Evolutionary conservation across 2,797 vertebrate species (phyloP).

Genomic region (Leucoraja ocellata): DNA sequence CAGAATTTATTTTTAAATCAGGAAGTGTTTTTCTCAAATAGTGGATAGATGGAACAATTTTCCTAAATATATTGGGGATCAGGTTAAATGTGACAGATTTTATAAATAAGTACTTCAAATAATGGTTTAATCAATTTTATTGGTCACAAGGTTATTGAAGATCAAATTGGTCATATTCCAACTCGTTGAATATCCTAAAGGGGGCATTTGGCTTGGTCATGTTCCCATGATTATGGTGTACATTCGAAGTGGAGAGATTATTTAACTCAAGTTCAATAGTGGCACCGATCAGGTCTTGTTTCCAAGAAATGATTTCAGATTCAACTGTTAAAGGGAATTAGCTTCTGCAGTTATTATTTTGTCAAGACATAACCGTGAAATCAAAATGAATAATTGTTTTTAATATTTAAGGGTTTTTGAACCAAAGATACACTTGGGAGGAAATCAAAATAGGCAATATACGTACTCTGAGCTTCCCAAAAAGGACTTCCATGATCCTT

Average conservation of each 20-base stretch:
- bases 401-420: not conserved
- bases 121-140: not conserved
- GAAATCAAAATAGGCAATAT: slow-evolving; percentile 25
- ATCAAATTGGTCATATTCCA: not conserved
- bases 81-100: not conserved
- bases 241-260: not conserved
- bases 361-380: not conserved
- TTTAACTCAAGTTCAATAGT: not conserved
- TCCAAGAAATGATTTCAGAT: not conserved
- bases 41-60: not conserved
- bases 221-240: not conserved
- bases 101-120: not conserved
- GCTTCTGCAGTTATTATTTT: not conserved
- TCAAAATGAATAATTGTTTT: not conserved
- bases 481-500: slow-evolving; percentile 9
- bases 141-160: not conserved
- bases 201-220: not conserved
- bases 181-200: not conserved
- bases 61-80: not conserved
- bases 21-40: not conserved
- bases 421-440: not conserved
- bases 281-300: not conserved
- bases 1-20: not conserved
- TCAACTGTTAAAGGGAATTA: not conserved
- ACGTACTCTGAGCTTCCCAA: slow-evolving; percentile 25